Evolutionary conservation across 2,888 invertebrate species (phyloP).

Genomic region (Rhagophthalmus giganteus): DNA sequence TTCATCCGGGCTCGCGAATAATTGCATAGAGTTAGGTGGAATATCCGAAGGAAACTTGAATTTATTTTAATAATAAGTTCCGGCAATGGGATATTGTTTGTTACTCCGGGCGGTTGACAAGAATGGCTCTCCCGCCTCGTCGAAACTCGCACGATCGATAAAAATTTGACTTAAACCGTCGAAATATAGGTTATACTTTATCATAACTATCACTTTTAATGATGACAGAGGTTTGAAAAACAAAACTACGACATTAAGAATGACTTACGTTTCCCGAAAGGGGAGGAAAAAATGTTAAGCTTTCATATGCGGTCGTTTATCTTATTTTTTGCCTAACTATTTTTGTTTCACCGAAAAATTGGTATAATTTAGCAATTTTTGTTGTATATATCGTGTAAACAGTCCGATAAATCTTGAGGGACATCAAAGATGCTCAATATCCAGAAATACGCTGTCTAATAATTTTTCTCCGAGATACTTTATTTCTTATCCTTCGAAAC

Average conservation of each 20-base stretch:
- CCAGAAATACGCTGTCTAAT: conserved; percentile 20
- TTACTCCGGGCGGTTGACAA: conserved; percentile 16
- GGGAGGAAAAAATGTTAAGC: conserved; percentile 15
- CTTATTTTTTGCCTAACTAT: conserved; percentile 22
- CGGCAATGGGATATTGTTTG: conserved; percentile 28
- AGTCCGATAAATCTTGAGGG: conserved; percentile 24
- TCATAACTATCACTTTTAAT: no score
- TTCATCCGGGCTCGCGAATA: conserved; percentile 30
- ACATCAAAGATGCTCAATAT: conserved; percentile 25
- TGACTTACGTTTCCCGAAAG: conserved; percentile 14
- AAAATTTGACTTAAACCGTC: background rate
- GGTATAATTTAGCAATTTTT: conserved; percentile 27
- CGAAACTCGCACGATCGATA: conserved; percentile 6
- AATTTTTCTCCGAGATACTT: conserved; percentile 22
- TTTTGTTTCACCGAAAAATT: conserved; percentile 19
- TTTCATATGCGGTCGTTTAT: conserved; percentile 19
- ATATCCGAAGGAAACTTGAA: conserved; percentile 30
- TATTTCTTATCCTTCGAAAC: conserved; percentile 18
- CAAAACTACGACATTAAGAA: conserved; percentile 8
- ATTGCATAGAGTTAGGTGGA: conserved; percentile 30
- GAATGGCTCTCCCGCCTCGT: no score
- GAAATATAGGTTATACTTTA: no score
- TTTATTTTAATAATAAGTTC: conserved; percentile 31
- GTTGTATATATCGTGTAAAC: conserved; percentile 22
- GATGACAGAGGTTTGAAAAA: conserved; percentile 1